Percentiles rank a stretch among this genome's conserved stretches.
These are phyloP conservation scores for Drosophila austrosaltans DNA, from an alignment of 2,888 invertebrate genomes.

Conservation along the genomic window DNA sequence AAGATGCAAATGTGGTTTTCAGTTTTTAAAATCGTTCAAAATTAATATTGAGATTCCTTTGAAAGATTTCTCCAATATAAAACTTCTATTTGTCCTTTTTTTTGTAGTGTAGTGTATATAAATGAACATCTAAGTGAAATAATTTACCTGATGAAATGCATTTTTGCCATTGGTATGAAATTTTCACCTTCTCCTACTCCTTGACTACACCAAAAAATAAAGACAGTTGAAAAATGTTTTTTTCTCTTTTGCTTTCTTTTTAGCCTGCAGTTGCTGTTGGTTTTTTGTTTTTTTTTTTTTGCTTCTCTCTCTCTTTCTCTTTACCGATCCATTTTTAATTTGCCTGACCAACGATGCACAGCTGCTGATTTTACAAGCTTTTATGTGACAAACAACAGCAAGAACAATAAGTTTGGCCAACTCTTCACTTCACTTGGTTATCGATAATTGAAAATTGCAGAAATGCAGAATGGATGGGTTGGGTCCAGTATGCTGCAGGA, in stretches of 20 bases:
- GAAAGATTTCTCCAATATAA: too few species aligned
- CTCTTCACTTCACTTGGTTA: slow-evolving; percentile 70
- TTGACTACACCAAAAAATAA: neutral
- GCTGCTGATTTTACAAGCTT: slow-evolving; percentile 60
- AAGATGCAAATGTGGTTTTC: too few species aligned
- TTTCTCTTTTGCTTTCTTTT: neutral
- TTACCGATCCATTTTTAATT: slow-evolving; percentile 42
- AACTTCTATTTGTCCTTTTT: too few species aligned
- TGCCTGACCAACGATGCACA: slow-evolving; percentile 41
- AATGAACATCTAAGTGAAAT: too few species aligned
- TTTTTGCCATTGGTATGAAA: slow-evolving; percentile 1
- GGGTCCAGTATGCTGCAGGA: neutral
- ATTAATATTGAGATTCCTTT: too few species aligned
- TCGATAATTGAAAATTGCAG: slow-evolving; percentile 72
- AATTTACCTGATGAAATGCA: neutral
- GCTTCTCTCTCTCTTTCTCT: slow-evolving; percentile 15
- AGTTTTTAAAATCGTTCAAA: too few species aligned
- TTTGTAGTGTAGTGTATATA: too few species aligned
- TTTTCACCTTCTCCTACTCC: neutral
- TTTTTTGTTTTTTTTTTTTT: slow-evolving; percentile 2
- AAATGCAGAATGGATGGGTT: neutral
- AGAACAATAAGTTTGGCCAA: slow-evolving; percentile 45
- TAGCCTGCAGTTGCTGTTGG: neutral
- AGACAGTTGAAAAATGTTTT: slow-evolving; percentile 2
- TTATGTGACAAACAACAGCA: slow-evolving; percentile 45